These are phyloP conservation scores for Epistrophella euchroma DNA, from an alignment of 2,888 invertebrate species.

Conservation along the genomic window DNA sequence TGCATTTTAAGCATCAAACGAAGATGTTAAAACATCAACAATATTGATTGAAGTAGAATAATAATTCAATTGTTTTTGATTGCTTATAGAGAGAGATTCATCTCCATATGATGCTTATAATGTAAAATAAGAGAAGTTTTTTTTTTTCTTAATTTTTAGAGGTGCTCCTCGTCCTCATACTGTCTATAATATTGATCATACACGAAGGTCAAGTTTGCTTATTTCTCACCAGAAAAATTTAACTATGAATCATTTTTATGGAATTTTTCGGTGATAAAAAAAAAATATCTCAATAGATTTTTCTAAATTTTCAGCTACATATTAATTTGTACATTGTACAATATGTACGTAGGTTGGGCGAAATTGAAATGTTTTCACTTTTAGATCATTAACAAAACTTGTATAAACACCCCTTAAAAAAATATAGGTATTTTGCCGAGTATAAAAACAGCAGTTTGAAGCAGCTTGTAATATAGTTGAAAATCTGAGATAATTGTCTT, in stretches of 20 bases:
- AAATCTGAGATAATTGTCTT: constrained; percentile 4
- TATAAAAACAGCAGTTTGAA: neutral
- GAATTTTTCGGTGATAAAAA: constrained; percentile 41
- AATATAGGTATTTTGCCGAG: too few relatives aligned
- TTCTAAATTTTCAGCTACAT: neutral
- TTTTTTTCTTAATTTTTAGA: neutral
- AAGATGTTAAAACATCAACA: constrained; percentile 11
- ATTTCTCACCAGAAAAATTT: constrained; percentile 22
- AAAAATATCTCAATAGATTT: neutral
- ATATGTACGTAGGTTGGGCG: neutral
- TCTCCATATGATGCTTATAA: neutral
- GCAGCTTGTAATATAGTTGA: neutral
- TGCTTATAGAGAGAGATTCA: constrained; percentile 6
- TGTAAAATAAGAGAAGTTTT: neutral
- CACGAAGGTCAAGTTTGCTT: constrained; percentile 59
- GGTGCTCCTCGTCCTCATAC: neutral
- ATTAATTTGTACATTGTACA: neutral
- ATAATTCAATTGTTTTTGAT: constrained; percentile 18
- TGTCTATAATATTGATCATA: neutral
- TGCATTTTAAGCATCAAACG: constrained; percentile 20
- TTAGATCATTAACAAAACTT: constrained; percentile 18
- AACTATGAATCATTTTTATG: constrained; percentile 48
- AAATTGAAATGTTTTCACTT: neutral
- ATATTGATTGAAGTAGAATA: constrained; percentile 1
- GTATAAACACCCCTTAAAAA: neutral